These are phyloP conservation scores for Eptatretus burgeri DNA, from an alignment of 2,113 vertebrate species.

Conservation along the genomic window DNA sequence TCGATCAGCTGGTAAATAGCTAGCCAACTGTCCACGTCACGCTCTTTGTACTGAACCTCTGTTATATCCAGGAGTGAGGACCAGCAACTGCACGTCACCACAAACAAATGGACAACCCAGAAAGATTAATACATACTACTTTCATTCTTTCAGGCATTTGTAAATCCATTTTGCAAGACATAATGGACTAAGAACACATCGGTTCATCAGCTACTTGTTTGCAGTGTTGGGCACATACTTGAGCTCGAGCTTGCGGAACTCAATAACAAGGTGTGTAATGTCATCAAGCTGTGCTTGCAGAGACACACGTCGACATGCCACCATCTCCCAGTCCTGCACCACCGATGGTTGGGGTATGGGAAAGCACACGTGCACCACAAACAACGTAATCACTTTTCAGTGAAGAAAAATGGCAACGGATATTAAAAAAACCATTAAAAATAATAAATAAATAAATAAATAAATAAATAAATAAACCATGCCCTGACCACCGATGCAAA, in stretches of 20 bases:
- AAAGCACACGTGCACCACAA: background rate
- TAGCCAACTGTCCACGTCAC: constrained; percentile 61
- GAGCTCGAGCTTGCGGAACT: constrained; percentile 68
- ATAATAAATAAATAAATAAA: no score
- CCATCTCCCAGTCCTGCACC: constrained; percentile 70
- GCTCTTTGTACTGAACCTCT: constrained; percentile 39
- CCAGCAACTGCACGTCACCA: constrained; percentile 36
- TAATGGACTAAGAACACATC: no score
- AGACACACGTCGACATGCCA: constrained; percentile 45
- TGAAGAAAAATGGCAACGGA: no score
- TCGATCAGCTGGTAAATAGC: constrained; percentile 79
- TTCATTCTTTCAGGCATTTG: constrained; percentile 6
- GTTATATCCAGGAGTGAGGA: constrained; percentile 59
- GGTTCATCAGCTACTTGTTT: no score
- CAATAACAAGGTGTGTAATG: constrained; percentile 55
- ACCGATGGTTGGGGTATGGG: constrained; percentile 1
- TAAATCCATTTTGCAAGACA: no score
- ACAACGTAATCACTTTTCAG: no score
- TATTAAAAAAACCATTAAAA: no score
- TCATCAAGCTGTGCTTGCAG: constrained; percentile 42
- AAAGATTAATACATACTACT: background rate
- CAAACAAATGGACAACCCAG: constrained; percentile 7
- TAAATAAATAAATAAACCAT: no score
- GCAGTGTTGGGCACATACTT: constrained; percentile 22
- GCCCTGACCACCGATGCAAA: no score